Evolutionary conservation across 2,888 invertebrate species (phyloP).

Genomic region (Leptopilina drosophilae): DNA sequence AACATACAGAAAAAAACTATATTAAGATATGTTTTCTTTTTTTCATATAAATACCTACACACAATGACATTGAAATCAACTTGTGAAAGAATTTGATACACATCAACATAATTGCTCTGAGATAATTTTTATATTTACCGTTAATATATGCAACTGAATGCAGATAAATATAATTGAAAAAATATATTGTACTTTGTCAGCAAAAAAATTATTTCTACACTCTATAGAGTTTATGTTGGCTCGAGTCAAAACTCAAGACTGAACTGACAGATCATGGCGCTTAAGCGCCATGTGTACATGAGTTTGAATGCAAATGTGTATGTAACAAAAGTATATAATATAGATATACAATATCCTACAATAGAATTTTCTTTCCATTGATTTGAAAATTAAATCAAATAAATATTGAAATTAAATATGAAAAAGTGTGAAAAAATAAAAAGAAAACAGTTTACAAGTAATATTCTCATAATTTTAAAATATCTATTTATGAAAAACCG

Average conservation of each 20-base stretch:
- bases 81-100: not conserved
- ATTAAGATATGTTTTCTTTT: not conserved
- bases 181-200: not conserved
- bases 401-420: too few species aligned
- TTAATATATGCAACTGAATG: not conserved
- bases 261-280: conserved; percentile 1
- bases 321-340: not conserved
- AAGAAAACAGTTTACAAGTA: not conserved
- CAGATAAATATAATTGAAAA: not conserved
- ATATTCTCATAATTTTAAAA: not conserved
- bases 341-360: not conserved
- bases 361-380: too few species aligned
- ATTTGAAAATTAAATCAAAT: too few species aligned
- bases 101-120: not conserved
- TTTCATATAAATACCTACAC: not conserved
- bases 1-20: not conserved
- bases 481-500: too few species aligned
- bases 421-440: too few species aligned
- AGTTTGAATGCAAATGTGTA: not conserved
- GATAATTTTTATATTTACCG: not conserved
- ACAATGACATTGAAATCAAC: not conserved
- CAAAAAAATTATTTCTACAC: not conserved
- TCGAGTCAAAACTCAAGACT: conserved; percentile 1
- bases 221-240: not conserved
- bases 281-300: not conserved